Evolutionary conservation across 2,888 invertebrate genomes (phyloP).

Genomic region (Fragum whitleyi): DNA sequence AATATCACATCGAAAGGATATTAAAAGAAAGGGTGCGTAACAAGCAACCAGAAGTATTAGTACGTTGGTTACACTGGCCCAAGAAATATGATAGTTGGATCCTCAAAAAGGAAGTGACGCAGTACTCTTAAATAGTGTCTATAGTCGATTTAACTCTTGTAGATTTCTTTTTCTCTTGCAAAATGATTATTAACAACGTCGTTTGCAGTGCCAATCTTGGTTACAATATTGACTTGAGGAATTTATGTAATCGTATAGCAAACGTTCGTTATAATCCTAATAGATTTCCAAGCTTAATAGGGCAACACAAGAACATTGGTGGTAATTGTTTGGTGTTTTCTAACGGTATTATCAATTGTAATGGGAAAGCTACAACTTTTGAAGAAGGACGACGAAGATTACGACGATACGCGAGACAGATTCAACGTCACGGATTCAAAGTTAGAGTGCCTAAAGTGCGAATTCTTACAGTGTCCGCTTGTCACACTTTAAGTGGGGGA

Average conservation of each 20-base stretch:
- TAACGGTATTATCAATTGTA: conserved; percentile 37
- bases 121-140: not conserved
- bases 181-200: conserved; percentile 32
- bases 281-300: conserved; percentile 30
- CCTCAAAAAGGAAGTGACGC: conserved; percentile 33
- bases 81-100: conserved; percentile 54
- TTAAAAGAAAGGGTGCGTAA: conserved; percentile 28
- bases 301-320: conserved; percentile 38
- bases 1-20: conserved; percentile 44
- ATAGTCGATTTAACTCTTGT: not conserved
- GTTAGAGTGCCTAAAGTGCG: conserved; percentile 6
- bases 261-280: conserved; percentile 28
- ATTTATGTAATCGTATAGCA: conserved; percentile 19
- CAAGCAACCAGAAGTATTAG: conserved; percentile 43
- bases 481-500: conserved; percentile 8
- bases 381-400: conserved; percentile 16
- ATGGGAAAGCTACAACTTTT: conserved; percentile 16
- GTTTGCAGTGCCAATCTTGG: conserved; percentile 30
- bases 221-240: conserved; percentile 18
- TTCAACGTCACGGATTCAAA: conserved; percentile 23
- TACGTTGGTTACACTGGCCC: conserved; percentile 58
- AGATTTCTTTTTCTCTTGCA: not conserved
- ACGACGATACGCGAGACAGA: conserved; percentile 29
- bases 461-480: conserved; percentile 25
- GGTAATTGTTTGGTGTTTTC: conserved; percentile 44